Base-by-base conservation (phyloP, 30 jellyfish, hydroid and myxozoan species). In the Aurelia sp. region DNA sequence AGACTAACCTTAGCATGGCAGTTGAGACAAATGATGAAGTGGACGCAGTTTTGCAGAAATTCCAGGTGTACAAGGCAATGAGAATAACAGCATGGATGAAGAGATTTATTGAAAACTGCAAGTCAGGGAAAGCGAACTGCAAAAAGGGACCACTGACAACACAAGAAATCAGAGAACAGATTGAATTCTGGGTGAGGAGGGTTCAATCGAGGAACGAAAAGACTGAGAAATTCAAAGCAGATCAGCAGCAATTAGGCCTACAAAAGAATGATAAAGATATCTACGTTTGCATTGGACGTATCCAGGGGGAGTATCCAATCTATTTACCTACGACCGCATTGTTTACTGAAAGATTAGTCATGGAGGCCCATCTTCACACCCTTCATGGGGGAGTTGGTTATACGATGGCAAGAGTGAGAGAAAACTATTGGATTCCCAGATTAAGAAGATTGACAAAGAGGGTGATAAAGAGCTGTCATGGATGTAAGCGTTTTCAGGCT, bases 381-480 rank as follows among this genome's bases (percentile, higher is more conserved):
- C 50, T 18, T 44, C 85, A 23, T 70, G 91, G 86, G 60, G 74
- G 40, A 15, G 76, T 51, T 0, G 52, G 76, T 21, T 61, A 66
- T 19, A 81, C 86, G 69, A 81, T 68, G 91, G 76, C 76, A 15
- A 62, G 66, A 35, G 64, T 68, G 50, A 53, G 86, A 23, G 70
- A 61, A 40, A 57, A 57, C n/a, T 81, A 18, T 60, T 81, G 84
- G 91, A 70, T 81, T 23, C 82, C 89, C 63, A 57, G 89, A 62
- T 82, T 79, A 13, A 16, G 81, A 33, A 67, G 47, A 44, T 48
- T 62, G 17, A 62, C 78, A 33, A 77, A 40, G 58, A 0, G 47
- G 52, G 73, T 41, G 19, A 76, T 55, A 61, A 59, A 35, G 40
- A 52, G 76, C 76, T 76, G 87, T 58, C 15, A 76, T 76, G 87